Conservation (phyloP, 23 tunicate species). For the Ciona savignyi region DNA sequence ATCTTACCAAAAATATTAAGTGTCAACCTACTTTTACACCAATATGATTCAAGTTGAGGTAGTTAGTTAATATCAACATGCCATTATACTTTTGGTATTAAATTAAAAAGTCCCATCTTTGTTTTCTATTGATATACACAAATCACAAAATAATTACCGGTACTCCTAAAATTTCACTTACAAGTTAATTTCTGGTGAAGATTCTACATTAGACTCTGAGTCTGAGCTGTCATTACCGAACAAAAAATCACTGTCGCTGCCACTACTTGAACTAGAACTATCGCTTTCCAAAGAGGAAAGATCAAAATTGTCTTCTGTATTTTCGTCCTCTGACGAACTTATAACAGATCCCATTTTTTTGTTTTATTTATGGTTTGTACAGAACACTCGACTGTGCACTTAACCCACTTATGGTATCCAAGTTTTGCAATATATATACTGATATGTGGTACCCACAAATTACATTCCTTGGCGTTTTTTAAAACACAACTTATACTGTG, state of each 20-base stretch:
- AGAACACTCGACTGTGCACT: too few relatives aligned
- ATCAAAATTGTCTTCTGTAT: constrained; percentile 5
- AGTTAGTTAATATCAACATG: too few relatives aligned
- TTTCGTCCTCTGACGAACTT: constrained; percentile 74
- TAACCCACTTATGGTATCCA: too few relatives aligned
- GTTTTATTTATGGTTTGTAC: too few relatives aligned
- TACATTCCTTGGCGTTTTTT: too few relatives aligned
- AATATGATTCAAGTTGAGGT: too few relatives aligned
- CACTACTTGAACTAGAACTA: constrained; percentile 14
- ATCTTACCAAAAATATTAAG: too few relatives aligned
- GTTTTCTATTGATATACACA: neutral
- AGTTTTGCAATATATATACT: too few relatives aligned
- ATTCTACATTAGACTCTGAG: constrained; percentile 8
- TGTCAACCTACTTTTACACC: too few relatives aligned
- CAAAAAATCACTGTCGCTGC: constrained; percentile 25
- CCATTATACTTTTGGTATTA: neutral
- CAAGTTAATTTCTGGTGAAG: constrained; percentile 5
- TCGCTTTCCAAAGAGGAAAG: neutral
- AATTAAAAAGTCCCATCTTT: neutral
- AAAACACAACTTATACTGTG: too few relatives aligned
- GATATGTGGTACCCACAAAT: too few relatives aligned
- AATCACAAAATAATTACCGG: neutral
- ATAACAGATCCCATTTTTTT: constrained; percentile 70
- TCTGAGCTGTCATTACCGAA: constrained; percentile 23
- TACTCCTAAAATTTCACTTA: constrained; percentile 3